phyloP scores from a whole-genome alignment of 2,888 invertebrate genomes.

The Stegophylla sp. region DNA sequence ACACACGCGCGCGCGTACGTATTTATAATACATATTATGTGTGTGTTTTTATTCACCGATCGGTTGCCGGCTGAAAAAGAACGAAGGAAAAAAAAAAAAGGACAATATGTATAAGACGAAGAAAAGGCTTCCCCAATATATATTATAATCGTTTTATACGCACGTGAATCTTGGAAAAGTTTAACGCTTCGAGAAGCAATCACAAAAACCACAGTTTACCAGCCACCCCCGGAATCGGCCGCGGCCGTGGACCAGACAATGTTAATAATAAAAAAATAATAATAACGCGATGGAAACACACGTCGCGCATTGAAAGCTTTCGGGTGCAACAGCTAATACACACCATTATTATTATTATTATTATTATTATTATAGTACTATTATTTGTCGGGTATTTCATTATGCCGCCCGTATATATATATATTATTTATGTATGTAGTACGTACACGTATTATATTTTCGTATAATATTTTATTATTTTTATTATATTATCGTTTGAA shows the following conservation, averaged over 20 bases:
- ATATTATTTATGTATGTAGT: neutral
- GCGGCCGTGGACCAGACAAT: constrained; percentile 35
- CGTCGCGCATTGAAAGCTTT: constrained; percentile 45
- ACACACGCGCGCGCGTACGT: constrained; percentile 12
- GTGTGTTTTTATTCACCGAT: constrained; percentile 39
- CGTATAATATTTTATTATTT: neutral
- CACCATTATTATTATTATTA: constrained; percentile 32
- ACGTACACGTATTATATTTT: no score
- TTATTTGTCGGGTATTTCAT: constrained; percentile 26
- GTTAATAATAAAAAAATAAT: constrained; percentile 57
- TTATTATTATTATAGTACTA: constrained; percentile 21
- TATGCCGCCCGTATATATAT: neutral
- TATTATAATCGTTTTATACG: constrained; percentile 57
- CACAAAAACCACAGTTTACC: constrained; percentile 58
- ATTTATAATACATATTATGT: neutral
- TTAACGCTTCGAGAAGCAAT: constrained; percentile 58
- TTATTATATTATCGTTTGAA: constrained; percentile 11
- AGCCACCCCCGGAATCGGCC: constrained; percentile 24
- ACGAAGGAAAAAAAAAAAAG: constrained; percentile 11
- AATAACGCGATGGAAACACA: constrained; percentile 42
- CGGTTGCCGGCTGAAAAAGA: constrained; percentile 49
- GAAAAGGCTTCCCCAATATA: constrained; percentile 44
- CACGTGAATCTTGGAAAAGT: constrained; percentile 51
- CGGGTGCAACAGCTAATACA: constrained; percentile 16
- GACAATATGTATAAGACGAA: constrained; percentile 49